These are phyloP conservation scores for Leucopsar rothschildi DNA, from an alignment of 2,113 vertebrate genomes.

Conservation along the genomic window DNA sequence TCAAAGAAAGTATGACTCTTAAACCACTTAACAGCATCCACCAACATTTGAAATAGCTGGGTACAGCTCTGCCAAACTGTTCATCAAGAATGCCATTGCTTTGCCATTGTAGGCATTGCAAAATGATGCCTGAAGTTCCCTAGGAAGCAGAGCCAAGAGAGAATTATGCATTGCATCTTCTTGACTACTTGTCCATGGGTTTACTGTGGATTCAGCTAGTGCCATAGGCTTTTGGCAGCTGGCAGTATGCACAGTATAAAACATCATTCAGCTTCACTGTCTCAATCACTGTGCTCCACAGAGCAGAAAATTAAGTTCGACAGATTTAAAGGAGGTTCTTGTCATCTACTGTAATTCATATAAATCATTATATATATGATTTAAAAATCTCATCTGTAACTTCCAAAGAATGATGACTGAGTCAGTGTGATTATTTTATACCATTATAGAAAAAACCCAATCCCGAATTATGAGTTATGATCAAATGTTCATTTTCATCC, in stretches of 20 bases:
- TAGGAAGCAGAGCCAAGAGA: background rate
- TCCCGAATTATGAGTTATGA: background rate
- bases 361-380: slow-evolving; percentile 57
- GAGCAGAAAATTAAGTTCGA: slow-evolving; percentile 76
- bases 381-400: slow-evolving; percentile 54
- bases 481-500: background rate
- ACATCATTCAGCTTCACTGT: slow-evolving; percentile 65
- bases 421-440: background rate
- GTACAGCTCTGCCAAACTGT: background rate
- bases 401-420: background rate
- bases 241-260: slow-evolving; percentile 57
- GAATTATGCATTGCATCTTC: slow-evolving; percentile 41
- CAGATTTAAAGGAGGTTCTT: slow-evolving; percentile 68
- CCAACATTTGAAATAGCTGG: background rate
- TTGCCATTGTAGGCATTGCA: background rate
- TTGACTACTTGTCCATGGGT: slow-evolving; percentile 39
- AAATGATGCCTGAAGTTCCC: background rate
- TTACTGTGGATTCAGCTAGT: slow-evolving; percentile 41
- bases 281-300: slow-evolving; percentile 69
- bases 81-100: background rate
- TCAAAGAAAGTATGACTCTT: background rate
- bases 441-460: background rate
- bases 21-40: background rate
- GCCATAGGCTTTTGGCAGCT: slow-evolving; percentile 60
- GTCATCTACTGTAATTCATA: slow-evolving; percentile 64